Base-by-base conservation (phyloP, 2,797 vertebrate species). In the Myotis daubentonii region DNA sequence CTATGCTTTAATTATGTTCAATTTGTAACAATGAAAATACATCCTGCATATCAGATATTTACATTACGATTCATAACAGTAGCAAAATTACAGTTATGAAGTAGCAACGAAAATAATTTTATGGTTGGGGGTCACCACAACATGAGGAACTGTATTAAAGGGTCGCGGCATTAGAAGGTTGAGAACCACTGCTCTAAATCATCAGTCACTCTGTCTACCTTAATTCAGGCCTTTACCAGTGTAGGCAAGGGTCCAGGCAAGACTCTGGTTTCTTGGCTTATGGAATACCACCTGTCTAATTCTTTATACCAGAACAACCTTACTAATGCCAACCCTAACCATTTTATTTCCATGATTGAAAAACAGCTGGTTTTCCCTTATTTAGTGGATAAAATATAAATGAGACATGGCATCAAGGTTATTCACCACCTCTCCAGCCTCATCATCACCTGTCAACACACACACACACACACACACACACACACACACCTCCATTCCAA, bases 281-380 rank as follows among this genome's bases (percentile, higher is more conserved):
- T 70, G 49, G 76, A 81, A 81, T 41, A 20, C 57, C 4, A 28
- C 10, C 41, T 33, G 16, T 75, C 25, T 44, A 6, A 62, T 49
- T 75, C 68, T 66, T 95, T 51, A 13, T 23, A 33, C 25, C 15
- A 57, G 33, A 88, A 75, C 74, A 65, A 78, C 9, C 12, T 38
- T 62, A 55, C 65, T 33, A 28, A 70, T 44, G 57, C 57, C 53
- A 65, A 53, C 16, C 23, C 23, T 82, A 44, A 83, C 33, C 49
- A 55, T 65, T 85, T 85, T 36, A 83, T 86, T 78, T 87, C 13
- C n/a, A 19, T 17, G n/a, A 17, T 3, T 49, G 30, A 84, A 79
- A 81, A 81, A 87, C 76, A 55, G 33, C 71, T 76, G 19, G 13
- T 33, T 92, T 76, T 51, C 51, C 41, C 13, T 47, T 83, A 62